Conservation (phyloP, 1,140 invertebrate genomes). For the Aricia agestis region DNA sequence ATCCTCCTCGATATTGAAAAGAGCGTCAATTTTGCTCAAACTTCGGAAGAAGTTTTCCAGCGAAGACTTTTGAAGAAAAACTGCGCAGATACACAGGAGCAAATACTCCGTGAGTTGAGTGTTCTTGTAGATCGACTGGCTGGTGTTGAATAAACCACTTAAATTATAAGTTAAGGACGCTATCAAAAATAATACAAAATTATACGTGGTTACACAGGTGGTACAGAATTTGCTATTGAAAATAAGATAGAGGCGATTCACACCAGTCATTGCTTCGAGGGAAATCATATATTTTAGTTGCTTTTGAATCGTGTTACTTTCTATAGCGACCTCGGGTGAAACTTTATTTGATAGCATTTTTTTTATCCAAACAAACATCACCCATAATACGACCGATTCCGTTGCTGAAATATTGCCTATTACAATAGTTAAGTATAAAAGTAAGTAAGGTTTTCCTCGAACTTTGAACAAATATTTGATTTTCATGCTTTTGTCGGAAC, state of each 20-base stretch:
- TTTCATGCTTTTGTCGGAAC: neutral
- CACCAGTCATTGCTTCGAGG: neutral
- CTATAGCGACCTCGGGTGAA: neutral
- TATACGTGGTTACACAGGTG: neutral
- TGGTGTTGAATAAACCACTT: neutral
- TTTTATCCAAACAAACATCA: neutral
- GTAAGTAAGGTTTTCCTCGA: neutral
- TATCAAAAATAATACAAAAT: neutral
- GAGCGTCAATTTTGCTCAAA: constrained; percentile 35
- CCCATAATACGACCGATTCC: neutral
- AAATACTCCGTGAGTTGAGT: neutral
- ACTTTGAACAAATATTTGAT: neutral
- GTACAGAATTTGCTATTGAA: neutral
- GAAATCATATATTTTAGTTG: neutral
- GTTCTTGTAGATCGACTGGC: neutral
- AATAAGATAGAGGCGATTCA: neutral
- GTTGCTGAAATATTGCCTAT: neutral
- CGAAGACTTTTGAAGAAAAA: constrained; percentile 28
- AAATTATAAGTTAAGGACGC: neutral
- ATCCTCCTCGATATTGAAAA: constrained; percentile 36
- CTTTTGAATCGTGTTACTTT: neutral
- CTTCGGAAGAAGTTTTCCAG: constrained; percentile 34
- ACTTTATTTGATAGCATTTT: neutral
- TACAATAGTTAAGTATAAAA: neutral
- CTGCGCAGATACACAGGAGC: neutral